Evolutionary conservation across 2,888 invertebrate species (phyloP).

Genomic region (Hydrotaea diabolus): DNA sequence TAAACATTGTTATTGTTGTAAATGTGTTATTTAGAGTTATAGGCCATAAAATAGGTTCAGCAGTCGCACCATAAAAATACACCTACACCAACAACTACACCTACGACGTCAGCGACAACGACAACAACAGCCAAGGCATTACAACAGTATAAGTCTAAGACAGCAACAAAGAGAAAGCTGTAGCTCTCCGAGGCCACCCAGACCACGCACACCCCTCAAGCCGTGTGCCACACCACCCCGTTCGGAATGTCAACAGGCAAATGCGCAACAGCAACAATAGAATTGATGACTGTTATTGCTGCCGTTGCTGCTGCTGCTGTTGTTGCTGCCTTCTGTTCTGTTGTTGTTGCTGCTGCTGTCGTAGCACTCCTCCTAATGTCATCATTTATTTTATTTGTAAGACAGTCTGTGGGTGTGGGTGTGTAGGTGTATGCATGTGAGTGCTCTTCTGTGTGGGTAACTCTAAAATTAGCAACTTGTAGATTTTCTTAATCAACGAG

Average conservation of each 20-base stretch:
- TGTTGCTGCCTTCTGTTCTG: not conserved
- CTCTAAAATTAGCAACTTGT: conserved; percentile 55
- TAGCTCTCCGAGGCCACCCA: not conserved
- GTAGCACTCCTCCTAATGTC: conserved; percentile 19
- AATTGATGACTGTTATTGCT: conserved; percentile 33
- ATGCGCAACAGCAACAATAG: conserved; percentile 35
- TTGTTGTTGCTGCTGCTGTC: not conserved
- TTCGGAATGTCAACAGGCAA: conserved; percentile 30
- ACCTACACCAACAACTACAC: conserved; percentile 1
- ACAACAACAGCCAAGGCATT: conserved; percentile 25
- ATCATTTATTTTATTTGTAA: conserved; percentile 9
- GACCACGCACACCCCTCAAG: not conserved
- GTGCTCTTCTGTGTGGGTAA: conserved; percentile 3
- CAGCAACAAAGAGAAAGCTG: not conserved
- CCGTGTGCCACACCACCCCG: not conserved
- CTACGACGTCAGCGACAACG: conserved; percentile 6
- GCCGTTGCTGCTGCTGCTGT: not conserved
- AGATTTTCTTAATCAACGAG: conserved; percentile 23
- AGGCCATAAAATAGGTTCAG: conserved; percentile 52
- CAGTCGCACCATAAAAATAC: conserved; percentile 31
- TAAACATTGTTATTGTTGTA: conserved; percentile 35
- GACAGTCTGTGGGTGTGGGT: not conserved
- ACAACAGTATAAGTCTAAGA: not conserved
- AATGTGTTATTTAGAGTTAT: conserved; percentile 57
- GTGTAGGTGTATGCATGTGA: not conserved